Evolutionary conservation across 2,888 invertebrate genomes (phyloP).

Genomic region (Caenorhabditis drosophilae): DNA sequence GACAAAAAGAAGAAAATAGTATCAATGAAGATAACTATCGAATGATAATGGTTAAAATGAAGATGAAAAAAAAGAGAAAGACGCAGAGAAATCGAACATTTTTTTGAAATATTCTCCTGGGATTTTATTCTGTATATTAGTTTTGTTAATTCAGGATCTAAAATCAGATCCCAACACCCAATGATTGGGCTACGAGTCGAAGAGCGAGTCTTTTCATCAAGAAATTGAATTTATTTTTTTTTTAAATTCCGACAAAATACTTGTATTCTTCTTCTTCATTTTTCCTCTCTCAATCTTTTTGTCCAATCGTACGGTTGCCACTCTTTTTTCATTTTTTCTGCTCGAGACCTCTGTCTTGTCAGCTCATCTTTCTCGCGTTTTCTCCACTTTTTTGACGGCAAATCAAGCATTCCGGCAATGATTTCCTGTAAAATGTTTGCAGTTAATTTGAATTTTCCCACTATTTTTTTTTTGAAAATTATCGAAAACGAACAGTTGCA

Average conservation of each 20-base stretch:
- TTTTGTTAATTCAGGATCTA: too few relatives aligned
- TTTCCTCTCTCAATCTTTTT: conserved; percentile 9
- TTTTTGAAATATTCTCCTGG: too few relatives aligned
- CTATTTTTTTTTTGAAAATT: not conserved
- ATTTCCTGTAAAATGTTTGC: conserved; percentile 77
- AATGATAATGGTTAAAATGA: too few relatives aligned
- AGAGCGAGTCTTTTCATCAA: too few relatives aligned
- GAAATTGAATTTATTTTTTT: too few relatives aligned
- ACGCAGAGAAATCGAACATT: too few relatives aligned
- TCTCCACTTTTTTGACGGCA: conserved; percentile 82
- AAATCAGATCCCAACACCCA: too few relatives aligned
- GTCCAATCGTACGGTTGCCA: conserved; percentile 58
- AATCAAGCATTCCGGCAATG: conserved; percentile 89
- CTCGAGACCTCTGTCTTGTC: conserved; percentile 72
- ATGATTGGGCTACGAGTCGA: too few relatives aligned
- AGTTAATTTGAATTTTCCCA: not conserved
- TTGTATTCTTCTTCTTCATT: not conserved
- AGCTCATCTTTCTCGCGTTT: conserved; percentile 81
- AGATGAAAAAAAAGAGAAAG: too few relatives aligned
- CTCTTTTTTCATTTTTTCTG: conserved; percentile 37
- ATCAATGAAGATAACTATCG: too few relatives aligned
- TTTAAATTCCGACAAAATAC: not conserved
- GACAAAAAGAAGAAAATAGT: too few relatives aligned
- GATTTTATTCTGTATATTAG: too few relatives aligned
- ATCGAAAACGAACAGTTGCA: conserved; percentile 78